phyloP scores from a whole-genome alignment of 2,113 vertebrate species.

The Lycaon pictus region DNA sequence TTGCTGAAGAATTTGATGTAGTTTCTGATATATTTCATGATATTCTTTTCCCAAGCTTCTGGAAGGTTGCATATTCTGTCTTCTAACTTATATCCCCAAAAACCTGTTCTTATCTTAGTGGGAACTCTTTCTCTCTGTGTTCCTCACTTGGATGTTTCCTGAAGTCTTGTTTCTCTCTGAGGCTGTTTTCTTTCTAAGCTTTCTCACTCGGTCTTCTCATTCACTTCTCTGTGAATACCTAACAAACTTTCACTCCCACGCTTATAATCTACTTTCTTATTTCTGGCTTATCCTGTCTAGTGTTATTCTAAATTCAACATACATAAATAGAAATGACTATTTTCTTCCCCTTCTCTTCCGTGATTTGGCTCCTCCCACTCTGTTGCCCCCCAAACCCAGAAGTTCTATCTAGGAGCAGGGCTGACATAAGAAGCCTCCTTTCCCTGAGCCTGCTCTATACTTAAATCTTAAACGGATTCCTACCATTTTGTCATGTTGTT shows the following conservation, averaged over 20 bases:
- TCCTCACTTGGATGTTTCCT: neutral
- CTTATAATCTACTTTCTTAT: neutral
- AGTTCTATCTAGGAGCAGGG: neutral
- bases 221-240: neutral
- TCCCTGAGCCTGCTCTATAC: neutral
- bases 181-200: neutral
- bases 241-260: neutral
- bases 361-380: neutral
- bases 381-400: neutral
- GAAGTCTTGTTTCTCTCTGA: neutral
- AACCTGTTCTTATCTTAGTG: neutral
- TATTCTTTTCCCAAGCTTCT: neutral
- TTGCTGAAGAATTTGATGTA: neutral
- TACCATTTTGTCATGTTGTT: neutral
- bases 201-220: neutral
- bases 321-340: neutral
- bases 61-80: neutral
- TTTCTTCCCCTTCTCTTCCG: neutral
- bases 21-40: neutral
- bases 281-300: neutral
- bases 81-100: neutral
- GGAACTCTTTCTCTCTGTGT: neutral
- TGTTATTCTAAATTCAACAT: neutral
- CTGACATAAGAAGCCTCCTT: neutral
- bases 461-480: neutral